These are phyloP conservation scores for Sturnus vulgaris DNA, from an alignment of 2,113 vertebrate species.

Conservation along the genomic window DNA sequence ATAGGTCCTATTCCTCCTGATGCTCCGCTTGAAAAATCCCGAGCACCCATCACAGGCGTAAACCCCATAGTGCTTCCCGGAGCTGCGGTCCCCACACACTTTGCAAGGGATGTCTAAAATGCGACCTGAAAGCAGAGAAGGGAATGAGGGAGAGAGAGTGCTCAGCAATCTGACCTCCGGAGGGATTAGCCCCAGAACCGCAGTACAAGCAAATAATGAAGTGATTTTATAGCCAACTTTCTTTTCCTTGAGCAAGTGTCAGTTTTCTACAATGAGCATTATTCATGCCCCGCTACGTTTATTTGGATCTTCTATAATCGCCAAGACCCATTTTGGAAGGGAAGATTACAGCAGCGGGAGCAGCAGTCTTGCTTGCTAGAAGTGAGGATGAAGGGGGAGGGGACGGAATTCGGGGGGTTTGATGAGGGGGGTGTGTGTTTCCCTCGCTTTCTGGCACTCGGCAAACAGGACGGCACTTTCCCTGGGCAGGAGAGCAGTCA, in stretches of 20 bases:
- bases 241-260: slow-evolving; percentile 76
- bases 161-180: slow-evolving; percentile 71
- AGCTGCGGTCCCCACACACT: slow-evolving; percentile 97
- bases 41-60: slow-evolving; percentile 98
- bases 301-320: slow-evolving; percentile 72
- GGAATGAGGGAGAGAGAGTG: background rate
- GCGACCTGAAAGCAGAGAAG: slow-evolving; percentile 80
- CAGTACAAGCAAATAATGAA: slow-evolving; percentile 76
- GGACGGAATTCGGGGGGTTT: background rate
- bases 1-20: slow-evolving; percentile 94
- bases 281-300: slow-evolving; percentile 75
- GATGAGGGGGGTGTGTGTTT: background rate
- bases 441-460: background rate
- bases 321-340: slow-evolving; percentile 64
- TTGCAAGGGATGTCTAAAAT: slow-evolving; percentile 98
- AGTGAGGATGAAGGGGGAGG: background rate
- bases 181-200: slow-evolving; percentile 68
- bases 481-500: background rate
- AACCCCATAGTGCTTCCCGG: slow-evolving; percentile 97
- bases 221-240: slow-evolving; percentile 78
- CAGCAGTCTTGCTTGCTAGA: slow-evolving; percentile 36
- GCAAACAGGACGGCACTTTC: slow-evolving; percentile 1
- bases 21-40: slow-evolving; percentile 98
- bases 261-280: slow-evolving; percentile 76
- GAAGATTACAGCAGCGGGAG: slow-evolving; percentile 64